Base-by-base conservation (phyloP, 1,140 invertebrate species). In the Rhagoletis pomonella region DNA sequence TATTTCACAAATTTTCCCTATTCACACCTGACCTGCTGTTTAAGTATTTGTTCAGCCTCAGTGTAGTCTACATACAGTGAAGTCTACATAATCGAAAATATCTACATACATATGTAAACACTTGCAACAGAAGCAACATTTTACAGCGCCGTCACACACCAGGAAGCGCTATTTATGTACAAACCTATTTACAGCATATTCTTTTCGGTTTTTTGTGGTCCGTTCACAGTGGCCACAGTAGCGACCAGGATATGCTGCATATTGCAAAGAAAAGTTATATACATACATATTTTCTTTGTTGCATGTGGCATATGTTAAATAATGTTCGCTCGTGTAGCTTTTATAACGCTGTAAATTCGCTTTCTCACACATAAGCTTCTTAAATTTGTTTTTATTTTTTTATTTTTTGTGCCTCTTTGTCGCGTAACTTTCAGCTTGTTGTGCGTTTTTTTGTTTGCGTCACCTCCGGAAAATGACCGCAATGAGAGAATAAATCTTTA, bases 331-430 rank as follows among this genome's bases (percentile, higher is more conserved):
- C 29, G 29, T 29, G 29, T 47, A 47, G 67, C 44, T 73, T 73
- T 73, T 73, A 29, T 17, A 14, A 73, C 14, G 14, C 67, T 73
- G 44, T 1, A 73, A 69, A 73, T 73, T 42, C 44, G 3, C 67
- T 73, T 73, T 73, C 67, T 44, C 39, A 47, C 67, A 73, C 17
- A 17, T 73, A 73, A 73, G 67, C 67, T 73, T 17, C 67, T 73
- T 73, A 73, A 73, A 73, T 9, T 62, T 9, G 4, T 62, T 62
- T 62, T 62, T 62, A 14, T 62, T 62, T 6, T 14, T n/a, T 62
- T 14, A 62, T 17, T 7, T n/a, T 9, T 4, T 17, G 42, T 73
- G 67, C 39, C 42, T 44, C 47, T 47, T 6, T 0, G 7, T 19
- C 12, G 67, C 42, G 67, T 73, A 73, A 73, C 67, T 73, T 73